Percentiles rank a stretch among this genome's conserved stretches.
phyloP scores from a whole-genome alignment of 2,888 invertebrate genomes.

The Pharmacophagus antenor region DNA sequence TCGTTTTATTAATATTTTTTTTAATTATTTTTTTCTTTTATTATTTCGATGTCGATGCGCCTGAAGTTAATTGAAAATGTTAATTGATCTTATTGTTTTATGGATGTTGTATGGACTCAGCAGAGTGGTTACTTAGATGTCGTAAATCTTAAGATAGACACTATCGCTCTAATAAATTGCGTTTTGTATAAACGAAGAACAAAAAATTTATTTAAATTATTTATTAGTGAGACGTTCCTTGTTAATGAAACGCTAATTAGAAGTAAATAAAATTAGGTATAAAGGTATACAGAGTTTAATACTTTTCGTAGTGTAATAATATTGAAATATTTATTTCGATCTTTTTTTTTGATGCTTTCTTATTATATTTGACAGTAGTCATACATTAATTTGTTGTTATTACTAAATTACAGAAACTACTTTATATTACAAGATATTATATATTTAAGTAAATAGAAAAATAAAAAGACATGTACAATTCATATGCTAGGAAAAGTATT shows the following conservation, averaged over 20 bases:
- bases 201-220: neutral
- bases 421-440: too few relatives aligned
- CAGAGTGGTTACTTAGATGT: neutral
- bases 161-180: slow-evolving; percentile 9
- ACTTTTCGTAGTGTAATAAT: too few relatives aligned
- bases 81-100: neutral
- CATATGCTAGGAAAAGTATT: neutral
- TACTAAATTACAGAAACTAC: too few relatives aligned
- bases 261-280: neutral
- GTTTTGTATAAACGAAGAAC: neutral
- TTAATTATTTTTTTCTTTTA: neutral
- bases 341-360: too few relatives aligned
- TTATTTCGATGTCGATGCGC: too few relatives aligned
- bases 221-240: neutral
- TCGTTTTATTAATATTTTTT: neutral
- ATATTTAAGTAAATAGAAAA: too few relatives aligned
- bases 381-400: too few relatives aligned
- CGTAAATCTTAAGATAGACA: slow-evolving; percentile 2
- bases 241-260: neutral
- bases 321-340: too few relatives aligned
- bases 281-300: too few relatives aligned
- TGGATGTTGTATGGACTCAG: neutral
- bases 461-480: too few relatives aligned
- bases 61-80: too few relatives aligned
- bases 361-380: too few relatives aligned